A percentile compares a stretch with the other conserved stretches of the same genome.
phyloP scores from a whole-genome alignment of 2,797 vertebrate genomes.

The Lerista edwardsae region DNA sequence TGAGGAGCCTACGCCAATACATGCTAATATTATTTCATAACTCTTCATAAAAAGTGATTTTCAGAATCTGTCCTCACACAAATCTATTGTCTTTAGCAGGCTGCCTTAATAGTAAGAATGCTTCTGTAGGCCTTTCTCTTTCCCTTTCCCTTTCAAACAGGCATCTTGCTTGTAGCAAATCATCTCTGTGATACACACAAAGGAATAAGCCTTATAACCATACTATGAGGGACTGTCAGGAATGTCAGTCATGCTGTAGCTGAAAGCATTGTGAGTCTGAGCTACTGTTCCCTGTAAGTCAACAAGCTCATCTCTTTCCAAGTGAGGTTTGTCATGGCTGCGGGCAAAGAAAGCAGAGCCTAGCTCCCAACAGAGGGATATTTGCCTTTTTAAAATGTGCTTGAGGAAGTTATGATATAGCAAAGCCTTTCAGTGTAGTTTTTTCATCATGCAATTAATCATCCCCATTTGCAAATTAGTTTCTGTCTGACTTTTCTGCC shows the following conservation, averaged over 20 bases:
- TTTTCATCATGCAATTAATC: slow-evolving; percentile 38
- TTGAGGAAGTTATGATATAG: background rate
- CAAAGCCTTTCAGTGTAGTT: slow-evolving; percentile 24
- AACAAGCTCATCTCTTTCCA: slow-evolving; percentile 17
- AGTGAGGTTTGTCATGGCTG: slow-evolving; percentile 19
- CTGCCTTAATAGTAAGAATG: slow-evolving; percentile 1
- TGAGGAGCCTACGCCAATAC: background rate
- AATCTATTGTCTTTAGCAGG: background rate
- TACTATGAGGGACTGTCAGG: background rate
- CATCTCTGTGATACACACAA: background rate
- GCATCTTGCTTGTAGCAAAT: slow-evolving; percentile 17
- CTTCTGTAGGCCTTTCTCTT: slow-evolving; percentile 19
- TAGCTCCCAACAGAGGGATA: slow-evolving; percentile 21
- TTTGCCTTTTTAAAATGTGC: background rate
- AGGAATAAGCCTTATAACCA: slow-evolving; percentile 28
- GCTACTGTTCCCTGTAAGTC: slow-evolving; percentile 25
- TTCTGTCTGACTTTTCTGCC: slow-evolving; percentile 25
- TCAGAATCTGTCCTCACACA: background rate
- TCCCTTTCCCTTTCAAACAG: background rate
- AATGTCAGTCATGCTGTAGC: slow-evolving; percentile 59
- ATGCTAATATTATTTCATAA: background rate
- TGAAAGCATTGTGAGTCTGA: slow-evolving; percentile 37
- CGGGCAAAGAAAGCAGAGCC: background rate
- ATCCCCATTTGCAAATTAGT: slow-evolving; percentile 26
- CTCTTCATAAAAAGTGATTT: background rate